Evolutionary conservation across 2,888 invertebrate species (phyloP), one percentile per base, ranked within the genome.

Genomic region (Agriopis marginaria): DNA sequence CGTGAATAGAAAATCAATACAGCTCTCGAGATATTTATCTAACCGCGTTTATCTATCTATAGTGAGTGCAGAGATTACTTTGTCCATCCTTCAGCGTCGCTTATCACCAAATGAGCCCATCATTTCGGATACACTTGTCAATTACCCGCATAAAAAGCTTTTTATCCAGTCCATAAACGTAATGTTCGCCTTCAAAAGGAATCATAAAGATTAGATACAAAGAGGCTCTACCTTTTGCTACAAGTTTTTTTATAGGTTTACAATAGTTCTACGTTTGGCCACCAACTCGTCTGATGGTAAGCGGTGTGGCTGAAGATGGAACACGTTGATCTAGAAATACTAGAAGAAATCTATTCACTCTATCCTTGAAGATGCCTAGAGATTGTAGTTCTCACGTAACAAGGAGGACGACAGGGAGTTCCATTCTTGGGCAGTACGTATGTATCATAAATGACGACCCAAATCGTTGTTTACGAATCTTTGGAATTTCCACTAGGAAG

Each of bases 1-100:
- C 61, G 60, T 51, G 44, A 56, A 66, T 70, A 70, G 65, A 59
- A 70, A 70, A 70, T 70, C 70, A 70, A 70, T 66, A 70, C 58
- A 49, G 49, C 66, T 53, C 70, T 66, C 58, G 58, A 66, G 66
- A 70, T 70, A 47, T 50, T 56, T 68, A 68, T 68, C 68, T 63
- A 58, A 51, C 61, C 56, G 40, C 60, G 56, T 47, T 17, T 56
- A 58, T 61, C 9, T 69, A 61, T 51, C 49, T 32, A 0, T 60
- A 44, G 51, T 50, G 40, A 47, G 17, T 53, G 51, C 49, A 51
- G 70, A 63, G 70, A 70, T 66, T 70, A 58, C 56, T 54, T 61
- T 55, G 51, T 23, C 32, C 60, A 61, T 64, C 54, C 42, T 56
- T 51, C 63, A 58, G 61, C 53, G 23, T 40, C 12, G 14, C 44